Evolutionary conservation across 1,140 invertebrate genomes (phyloP).

Genomic region (Halictus rubicundus): DNA sequence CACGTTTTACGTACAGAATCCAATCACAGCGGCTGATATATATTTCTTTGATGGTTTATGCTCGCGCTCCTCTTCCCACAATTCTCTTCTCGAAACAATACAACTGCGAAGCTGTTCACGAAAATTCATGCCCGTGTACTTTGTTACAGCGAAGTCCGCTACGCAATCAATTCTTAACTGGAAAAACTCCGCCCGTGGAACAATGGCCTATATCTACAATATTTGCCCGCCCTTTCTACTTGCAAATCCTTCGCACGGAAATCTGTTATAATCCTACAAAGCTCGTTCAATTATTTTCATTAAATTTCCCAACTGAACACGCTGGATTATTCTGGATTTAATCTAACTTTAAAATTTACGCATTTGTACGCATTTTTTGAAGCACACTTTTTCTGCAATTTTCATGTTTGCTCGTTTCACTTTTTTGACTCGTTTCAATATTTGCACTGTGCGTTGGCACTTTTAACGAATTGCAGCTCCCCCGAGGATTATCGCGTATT

Average conservation of each 20-base stretch:
- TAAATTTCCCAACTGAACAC: too few relatives aligned
- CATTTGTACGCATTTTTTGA: too few relatives aligned
- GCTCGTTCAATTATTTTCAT: too few relatives aligned
- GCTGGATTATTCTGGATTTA: too few relatives aligned
- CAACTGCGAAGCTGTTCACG: neutral
- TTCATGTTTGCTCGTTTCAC: too few relatives aligned
- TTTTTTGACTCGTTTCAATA: too few relatives aligned
- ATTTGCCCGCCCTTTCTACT: neutral
- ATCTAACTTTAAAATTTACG: too few relatives aligned
- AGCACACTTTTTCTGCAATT: too few relatives aligned
- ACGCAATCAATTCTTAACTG: slow-evolving; percentile 4
- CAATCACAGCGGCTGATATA: slow-evolving; percentile 1
- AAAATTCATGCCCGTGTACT: neutral
- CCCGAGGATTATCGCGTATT: too few relatives aligned
- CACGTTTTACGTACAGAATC: slow-evolving; percentile 1
- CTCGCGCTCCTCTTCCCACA: neutral
- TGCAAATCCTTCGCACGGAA: neutral
- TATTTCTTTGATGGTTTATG: slow-evolving; percentile 12
- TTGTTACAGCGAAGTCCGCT: neutral
- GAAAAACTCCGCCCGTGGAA: neutral
- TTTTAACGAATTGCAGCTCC: too few relatives aligned
- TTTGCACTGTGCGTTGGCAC: too few relatives aligned
- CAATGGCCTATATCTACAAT: neutral
- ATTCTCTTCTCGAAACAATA: neutral
- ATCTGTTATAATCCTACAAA: too few relatives aligned